Evolutionary conservation across 2,113 vertebrate genomes (phyloP).

Genomic region (Lucifuga dentata): DNA sequence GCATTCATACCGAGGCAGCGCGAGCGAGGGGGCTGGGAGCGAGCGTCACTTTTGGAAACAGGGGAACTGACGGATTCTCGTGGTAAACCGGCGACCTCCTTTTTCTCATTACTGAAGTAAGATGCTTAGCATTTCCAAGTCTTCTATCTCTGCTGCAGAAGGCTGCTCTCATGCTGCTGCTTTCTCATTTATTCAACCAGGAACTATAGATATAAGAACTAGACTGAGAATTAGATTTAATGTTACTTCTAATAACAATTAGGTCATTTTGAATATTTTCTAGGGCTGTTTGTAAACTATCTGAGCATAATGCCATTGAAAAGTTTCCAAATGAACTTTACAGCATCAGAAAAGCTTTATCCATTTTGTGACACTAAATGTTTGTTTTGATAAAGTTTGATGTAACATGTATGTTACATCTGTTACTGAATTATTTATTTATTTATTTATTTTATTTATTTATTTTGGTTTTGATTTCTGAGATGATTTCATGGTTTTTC

Average conservation of each 20-base stretch:
- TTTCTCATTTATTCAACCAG: background rate
- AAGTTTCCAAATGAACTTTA: too few species aligned
- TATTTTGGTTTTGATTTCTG: background rate
- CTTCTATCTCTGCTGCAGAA: constrained; percentile 54
- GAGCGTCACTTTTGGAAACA: constrained; percentile 80
- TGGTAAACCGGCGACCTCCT: constrained; percentile 78
- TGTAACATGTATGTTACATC: too few species aligned
- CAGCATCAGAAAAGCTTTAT: too few species aligned
- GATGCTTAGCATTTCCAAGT: constrained; percentile 68
- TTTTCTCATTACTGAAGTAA: constrained; percentile 82
- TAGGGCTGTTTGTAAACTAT: too few species aligned
- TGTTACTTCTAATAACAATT: background rate
- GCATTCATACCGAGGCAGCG: constrained; percentile 83
- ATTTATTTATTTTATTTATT: too few species aligned
- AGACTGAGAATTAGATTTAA: background rate
- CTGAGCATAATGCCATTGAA: too few species aligned
- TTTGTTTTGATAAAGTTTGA: too few species aligned
- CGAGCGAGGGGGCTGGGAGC: constrained; percentile 79
- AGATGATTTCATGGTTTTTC: background rate
- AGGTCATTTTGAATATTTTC: too few species aligned
- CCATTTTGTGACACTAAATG: too few species aligned
- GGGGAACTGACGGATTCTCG: constrained; percentile 80
- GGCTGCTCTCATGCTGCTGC: constrained; percentile 33
- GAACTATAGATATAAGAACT: background rate
- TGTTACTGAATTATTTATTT: too few species aligned